Percentiles rank a stretch among this genome's conserved stretches.
These are phyloP conservation scores for Todiramphus chloris DNA, from an alignment of 2,113 vertebrate genomes.

Conservation along the genomic window DNA sequence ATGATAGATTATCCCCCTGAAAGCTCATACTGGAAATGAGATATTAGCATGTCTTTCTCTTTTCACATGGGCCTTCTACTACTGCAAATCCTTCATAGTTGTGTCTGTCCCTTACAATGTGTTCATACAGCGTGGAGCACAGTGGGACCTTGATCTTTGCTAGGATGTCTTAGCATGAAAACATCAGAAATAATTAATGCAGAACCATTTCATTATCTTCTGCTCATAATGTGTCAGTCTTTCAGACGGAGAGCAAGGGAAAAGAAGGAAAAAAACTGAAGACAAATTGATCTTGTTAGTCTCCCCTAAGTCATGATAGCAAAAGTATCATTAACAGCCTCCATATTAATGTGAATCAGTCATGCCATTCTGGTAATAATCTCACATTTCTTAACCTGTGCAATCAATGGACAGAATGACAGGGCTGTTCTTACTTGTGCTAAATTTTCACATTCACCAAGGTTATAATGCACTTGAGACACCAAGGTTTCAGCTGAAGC, in stretches of 20 bases:
- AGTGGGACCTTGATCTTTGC: neutral
- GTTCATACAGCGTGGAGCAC: neutral
- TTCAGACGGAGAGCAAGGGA: neutral
- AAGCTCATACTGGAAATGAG: neutral
- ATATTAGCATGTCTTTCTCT: neutral
- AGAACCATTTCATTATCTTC: neutral
- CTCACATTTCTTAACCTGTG: neutral
- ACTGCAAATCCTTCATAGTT: neutral
- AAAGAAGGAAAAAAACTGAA: too few relatives aligned
- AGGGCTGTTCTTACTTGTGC: fast-evolving
- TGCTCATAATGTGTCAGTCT: neutral
- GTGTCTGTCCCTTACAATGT: neutral
- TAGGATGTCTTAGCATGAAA: neutral
- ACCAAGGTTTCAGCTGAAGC: neutral
- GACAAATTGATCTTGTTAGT: neutral
- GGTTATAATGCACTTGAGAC: fast-evolving
- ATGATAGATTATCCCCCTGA: neutral
- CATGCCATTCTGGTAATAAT: neutral
- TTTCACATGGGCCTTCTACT: neutral
- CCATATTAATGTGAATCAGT: neutral
- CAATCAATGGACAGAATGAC: neutral
- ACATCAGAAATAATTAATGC: neutral
- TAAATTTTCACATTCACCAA: neutral
- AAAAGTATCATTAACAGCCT: neutral
- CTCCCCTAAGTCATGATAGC: neutral